A percentile compares a stretch with the other conserved stretches of the same genome.
These are phyloP conservation scores for Bursaphelenchus okinawaensis DNA, from an alignment of 2,888 invertebrate genomes.

Conservation along the genomic window DNA sequence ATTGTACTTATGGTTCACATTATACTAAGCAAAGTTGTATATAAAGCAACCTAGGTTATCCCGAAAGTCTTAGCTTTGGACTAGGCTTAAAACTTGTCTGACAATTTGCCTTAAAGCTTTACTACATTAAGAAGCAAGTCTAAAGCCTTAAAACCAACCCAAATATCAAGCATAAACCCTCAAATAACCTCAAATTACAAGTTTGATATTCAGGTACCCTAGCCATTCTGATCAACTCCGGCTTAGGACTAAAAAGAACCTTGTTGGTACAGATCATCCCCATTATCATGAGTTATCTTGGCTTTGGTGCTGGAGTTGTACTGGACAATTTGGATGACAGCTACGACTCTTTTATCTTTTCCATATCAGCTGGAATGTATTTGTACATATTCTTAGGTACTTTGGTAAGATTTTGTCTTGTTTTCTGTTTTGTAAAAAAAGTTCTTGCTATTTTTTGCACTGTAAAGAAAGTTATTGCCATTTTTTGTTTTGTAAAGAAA, in stretches of 20 bases:
- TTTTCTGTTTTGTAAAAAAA: not conserved
- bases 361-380: conserved; percentile 54
- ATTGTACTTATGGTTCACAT: not conserved
- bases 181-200: not conserved
- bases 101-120: too few relatives aligned
- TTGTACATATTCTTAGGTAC: conserved; percentile 55
- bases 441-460: too few relatives aligned
- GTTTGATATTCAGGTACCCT: conserved; percentile 33
- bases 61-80: too few relatives aligned
- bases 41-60: too few relatives aligned
- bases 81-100: not conserved
- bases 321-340: conserved; percentile 44
- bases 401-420: conserved; percentile 33
- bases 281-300: conserved; percentile 42
- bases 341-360: conserved; percentile 50
- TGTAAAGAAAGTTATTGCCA: too few relatives aligned
- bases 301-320: conserved; percentile 47
- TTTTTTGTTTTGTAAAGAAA: too few relatives aligned
- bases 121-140: too few relatives aligned
- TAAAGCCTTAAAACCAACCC: too few relatives aligned
- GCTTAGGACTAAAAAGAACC: conserved; percentile 45
- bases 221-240: conserved; percentile 51
- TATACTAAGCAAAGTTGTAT: too few relatives aligned
- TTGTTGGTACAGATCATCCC: conserved; percentile 48
- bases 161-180: not conserved